Base-by-base conservation (phyloP, 2,888 invertebrate genomes). In the Steinernema carpocapsae region DNA sequence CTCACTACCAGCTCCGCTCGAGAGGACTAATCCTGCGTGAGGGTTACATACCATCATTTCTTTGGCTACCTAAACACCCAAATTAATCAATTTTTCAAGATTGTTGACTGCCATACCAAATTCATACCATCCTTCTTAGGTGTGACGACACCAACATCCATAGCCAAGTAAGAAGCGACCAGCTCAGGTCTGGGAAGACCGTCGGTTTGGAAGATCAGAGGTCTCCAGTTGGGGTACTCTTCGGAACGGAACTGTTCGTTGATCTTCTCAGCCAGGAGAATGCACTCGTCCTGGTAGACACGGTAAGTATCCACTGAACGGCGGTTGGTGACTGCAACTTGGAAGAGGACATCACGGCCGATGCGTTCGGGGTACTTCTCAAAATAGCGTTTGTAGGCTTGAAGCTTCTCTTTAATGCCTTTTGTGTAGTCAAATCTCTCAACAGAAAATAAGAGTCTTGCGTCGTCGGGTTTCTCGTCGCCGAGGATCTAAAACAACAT, bases 71-170 rank as follows among this genome's bases (percentile, higher is more conserved):
- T 78, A 42, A 22, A 43, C 52, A n/a, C 6, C 19, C 12, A 3
- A 2, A 74, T 17, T 24, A 46, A 10, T 19, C 3, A 72, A 48
- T 10, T 14, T 19, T 10, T 3, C 48, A 19, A 45, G 6, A 56
- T 12, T 45, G 32, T 17, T 10, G 37, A 12, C 7, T 3, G 4
- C 14, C 72, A 70, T 24, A 84, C 85, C 75, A 87, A 71, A 70
- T 87, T 87, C 87, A 87, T 87, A 72, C 87, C 87, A 73, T 86
- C 83, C 48, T 87, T 87, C 70, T 83, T 81, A n/a, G 87, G 87
- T 12, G 87, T 87, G 7, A 87, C 87, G 0, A 87, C 84, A 22
- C 87, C 87, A 24, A 87, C 82, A 72, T 87, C 87, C 87, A 88
- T 87, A n/a, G 87, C 87, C 70, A 87, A 76, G 46, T 87, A 87